Conservation (phyloP, 2,888 invertebrate species). For the Dolichomitus sp. region DNA sequence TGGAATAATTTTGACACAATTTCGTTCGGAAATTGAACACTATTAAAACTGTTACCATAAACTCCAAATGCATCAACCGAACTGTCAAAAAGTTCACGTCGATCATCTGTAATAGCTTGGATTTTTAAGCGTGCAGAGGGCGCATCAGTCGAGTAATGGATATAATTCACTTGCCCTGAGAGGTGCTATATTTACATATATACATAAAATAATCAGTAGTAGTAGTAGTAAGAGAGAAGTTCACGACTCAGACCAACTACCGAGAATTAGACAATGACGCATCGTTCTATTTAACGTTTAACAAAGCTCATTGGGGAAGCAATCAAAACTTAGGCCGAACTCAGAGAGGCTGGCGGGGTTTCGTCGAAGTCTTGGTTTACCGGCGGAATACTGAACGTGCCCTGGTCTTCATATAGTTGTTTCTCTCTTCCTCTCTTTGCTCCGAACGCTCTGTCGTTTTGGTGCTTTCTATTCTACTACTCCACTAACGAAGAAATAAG, state of each 20-base stretch:
- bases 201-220: constrained; percentile 26
- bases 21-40: too few species aligned
- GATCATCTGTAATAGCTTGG: too few species aligned
- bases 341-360: constrained; percentile 57
- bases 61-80: too few species aligned
- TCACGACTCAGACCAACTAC: constrained; percentile 29
- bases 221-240: constrained; percentile 29
- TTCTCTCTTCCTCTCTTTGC: constrained; percentile 24
- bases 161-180: neutral
- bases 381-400: constrained; percentile 79
- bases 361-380: constrained; percentile 79
- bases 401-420: constrained; percentile 51
- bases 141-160: neutral
- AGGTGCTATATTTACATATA: neutral
- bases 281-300: constrained; percentile 84
- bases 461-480: constrained; percentile 39
- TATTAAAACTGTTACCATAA: too few species aligned
- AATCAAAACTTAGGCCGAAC: constrained; percentile 84
- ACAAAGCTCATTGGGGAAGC: constrained; percentile 85
- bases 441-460: constrained; percentile 22
- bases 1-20: too few species aligned
- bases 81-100: too few species aligned
- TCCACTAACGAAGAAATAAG: constrained; percentile 73
- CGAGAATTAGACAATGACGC: constrained; percentile 76
- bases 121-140: too few species aligned